A percentile compares a stretch with the other conserved stretches of the same genome.
These are phyloP conservation scores for Punctoribates punctum DNA, from an alignment of 2,888 invertebrate species.

Conservation along the genomic window DNA sequence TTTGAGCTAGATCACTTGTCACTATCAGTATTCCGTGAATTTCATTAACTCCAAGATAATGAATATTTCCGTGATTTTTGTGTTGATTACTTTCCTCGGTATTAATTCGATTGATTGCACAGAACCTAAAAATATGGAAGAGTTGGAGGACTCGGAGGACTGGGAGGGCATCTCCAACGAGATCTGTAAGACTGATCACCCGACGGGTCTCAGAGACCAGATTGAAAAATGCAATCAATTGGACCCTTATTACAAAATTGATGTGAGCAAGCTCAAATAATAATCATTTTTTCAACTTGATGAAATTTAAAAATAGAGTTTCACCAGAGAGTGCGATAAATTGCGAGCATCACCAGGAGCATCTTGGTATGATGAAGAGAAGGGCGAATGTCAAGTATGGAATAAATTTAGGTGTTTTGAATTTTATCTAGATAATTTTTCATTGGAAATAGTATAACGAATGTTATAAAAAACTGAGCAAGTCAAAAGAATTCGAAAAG, in stretches of 20 bases:
- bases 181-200: background rate
- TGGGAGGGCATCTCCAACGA: background rate
- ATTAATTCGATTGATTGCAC: too few relatives aligned
- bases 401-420: background rate
- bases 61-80: too few relatives aligned
- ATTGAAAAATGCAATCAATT: constrained; percentile 11
- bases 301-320: background rate
- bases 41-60: too few relatives aligned
- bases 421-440: background rate
- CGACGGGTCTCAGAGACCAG: background rate
- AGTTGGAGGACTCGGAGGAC: background rate
- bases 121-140: background rate
- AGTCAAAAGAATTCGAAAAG: background rate
- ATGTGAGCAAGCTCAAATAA: too few relatives aligned
- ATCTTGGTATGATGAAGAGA: background rate
- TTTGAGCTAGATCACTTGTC: too few relatives aligned
- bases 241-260: background rate
- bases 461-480: background rate
- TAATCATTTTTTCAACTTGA: background rate
- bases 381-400: background rate
- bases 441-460: background rate
- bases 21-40: too few relatives aligned
- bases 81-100: too few relatives aligned
- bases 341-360: background rate
- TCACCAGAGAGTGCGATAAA: constrained; percentile 2